A percentile compares a stretch with the other conserved stretches of the same genome.
Evolutionary conservation across 2,888 invertebrate species (phyloP).

Genomic region (Trichacis sp.): DNA sequence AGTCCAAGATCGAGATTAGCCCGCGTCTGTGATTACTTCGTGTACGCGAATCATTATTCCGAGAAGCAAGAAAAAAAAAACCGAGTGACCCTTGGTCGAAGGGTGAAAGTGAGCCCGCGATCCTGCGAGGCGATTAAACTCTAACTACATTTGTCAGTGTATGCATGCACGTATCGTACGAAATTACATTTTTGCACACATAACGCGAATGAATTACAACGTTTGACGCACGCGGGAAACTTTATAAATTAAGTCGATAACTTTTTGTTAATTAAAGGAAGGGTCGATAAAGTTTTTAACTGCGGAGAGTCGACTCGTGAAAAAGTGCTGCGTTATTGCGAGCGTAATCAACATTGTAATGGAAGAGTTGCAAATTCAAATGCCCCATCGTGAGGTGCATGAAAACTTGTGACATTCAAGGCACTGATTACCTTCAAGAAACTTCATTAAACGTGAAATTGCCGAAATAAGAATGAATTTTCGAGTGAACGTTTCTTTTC

Average conservation of each 20-base stretch:
- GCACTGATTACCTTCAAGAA: neutral
- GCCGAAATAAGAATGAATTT: too few species aligned
- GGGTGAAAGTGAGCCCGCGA: slow-evolving; percentile 48
- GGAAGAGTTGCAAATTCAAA: neutral
- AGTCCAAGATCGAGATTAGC: slow-evolving; percentile 45
- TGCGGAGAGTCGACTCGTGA: neutral
- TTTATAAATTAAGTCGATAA: slow-evolving; percentile 1
- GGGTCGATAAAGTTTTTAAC: neutral
- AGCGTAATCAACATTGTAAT: slow-evolving; percentile 1
- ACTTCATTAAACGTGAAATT: neutral
- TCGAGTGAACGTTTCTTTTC: too few species aligned
- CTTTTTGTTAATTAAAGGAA: neutral
- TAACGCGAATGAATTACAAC: slow-evolving; percentile 15
- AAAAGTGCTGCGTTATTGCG: neutral
- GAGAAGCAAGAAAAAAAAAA: slow-evolving; percentile 43
- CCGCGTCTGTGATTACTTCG: slow-evolving; percentile 48
- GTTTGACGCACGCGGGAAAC: neutral
- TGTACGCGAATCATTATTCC: slow-evolving; percentile 49
- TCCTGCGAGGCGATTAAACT: slow-evolving; percentile 43
- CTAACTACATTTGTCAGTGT: slow-evolving; percentile 42
- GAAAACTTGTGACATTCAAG: neutral
- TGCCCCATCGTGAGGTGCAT: neutral
- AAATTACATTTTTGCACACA: slow-evolving; percentile 31
- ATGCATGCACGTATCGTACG: slow-evolving; percentile 32
- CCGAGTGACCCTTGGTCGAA: slow-evolving; percentile 42